phyloP scores from a whole-genome alignment of 2,888 invertebrate species.

The Holacanthella duospinosa region DNA sequence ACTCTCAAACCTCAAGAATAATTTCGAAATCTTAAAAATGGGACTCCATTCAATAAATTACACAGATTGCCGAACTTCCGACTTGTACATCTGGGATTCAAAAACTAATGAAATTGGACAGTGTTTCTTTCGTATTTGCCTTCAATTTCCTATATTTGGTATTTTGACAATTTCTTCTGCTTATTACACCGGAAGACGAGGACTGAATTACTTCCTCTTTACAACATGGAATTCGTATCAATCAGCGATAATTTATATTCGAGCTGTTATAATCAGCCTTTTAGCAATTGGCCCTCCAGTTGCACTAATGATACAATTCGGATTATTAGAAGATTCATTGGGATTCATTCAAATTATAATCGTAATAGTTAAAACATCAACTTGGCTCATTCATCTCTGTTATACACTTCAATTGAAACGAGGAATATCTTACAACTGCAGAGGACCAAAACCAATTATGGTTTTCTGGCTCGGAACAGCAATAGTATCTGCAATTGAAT shows the following conservation, averaged over 20 bases:
- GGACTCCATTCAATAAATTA: not conserved
- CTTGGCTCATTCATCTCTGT: constrained; percentile 73
- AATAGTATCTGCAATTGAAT: constrained; percentile 55
- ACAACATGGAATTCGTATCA: constrained; percentile 55
- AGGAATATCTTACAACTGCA: constrained; percentile 48
- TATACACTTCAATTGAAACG: constrained; percentile 57
- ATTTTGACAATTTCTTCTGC: constrained; percentile 67
- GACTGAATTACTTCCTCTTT: constrained; percentile 43
- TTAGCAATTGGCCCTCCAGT: constrained; percentile 58
- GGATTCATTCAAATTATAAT: constrained; percentile 59
- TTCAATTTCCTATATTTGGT: constrained; percentile 59
- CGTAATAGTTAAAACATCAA: constrained; percentile 57
- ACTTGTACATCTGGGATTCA: constrained; percentile 50
- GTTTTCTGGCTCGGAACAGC: constrained; percentile 59
- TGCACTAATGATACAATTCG: constrained; percentile 46
- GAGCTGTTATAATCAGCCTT: constrained; percentile 54
- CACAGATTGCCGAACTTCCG: not conserved
- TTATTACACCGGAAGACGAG: constrained; percentile 63
- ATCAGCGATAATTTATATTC: constrained; percentile 52
- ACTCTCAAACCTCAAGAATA: too few relatives aligned
- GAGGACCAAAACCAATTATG: constrained; percentile 61
- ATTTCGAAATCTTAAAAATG: too few relatives aligned
- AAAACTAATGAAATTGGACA: constrained; percentile 62
- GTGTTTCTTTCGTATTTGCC: constrained; percentile 73
- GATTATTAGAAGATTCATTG: constrained; percentile 38